phyloP scores from a whole-genome alignment of 2,888 invertebrate species.

The Acanthopleura granulata region DNA sequence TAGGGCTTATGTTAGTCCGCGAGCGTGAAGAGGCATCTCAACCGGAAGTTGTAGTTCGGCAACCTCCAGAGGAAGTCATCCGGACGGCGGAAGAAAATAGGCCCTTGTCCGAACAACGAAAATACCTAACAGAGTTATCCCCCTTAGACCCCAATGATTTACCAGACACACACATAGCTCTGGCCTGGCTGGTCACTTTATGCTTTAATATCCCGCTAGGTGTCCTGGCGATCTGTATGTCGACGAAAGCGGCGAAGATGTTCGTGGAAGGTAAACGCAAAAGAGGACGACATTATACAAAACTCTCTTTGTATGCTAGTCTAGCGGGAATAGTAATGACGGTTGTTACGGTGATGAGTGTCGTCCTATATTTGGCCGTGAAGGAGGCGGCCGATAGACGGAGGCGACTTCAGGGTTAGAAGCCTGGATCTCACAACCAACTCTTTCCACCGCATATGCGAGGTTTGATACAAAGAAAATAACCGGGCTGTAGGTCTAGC shows the following conservation, averaged over 20 bases:
- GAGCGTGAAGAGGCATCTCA: neutral
- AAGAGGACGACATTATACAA: constrained; percentile 36
- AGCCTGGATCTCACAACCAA: no score
- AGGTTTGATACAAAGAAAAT: no score
- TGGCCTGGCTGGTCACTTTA: constrained; percentile 43
- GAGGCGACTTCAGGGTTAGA: neutral
- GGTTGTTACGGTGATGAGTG: neutral
- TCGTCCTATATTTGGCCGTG: neutral
- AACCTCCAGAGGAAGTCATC: neutral
- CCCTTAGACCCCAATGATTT: constrained; percentile 6
- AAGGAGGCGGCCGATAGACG: neutral
- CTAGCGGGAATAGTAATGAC: constrained; percentile 43
- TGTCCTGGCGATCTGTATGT: constrained; percentile 41
- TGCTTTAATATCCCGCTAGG: constrained; percentile 48
- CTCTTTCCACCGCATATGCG: no score
- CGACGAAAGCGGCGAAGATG: constrained; percentile 40
- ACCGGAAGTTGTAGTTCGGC: neutral
- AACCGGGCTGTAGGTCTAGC: no score
- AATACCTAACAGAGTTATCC: neutral
- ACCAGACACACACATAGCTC: constrained; percentile 43
- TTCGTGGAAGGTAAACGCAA: constrained; percentile 39
- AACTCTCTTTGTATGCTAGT: constrained; percentile 40
- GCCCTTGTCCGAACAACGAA: neutral
- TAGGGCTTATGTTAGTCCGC: neutral
- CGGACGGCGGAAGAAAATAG: neutral